A percentile compares a stretch with the other conserved stretches of the same genome.
Conservation (phyloP, 92 coral and sea anemone genomes). For the Pocillopora grandis region DNA sequence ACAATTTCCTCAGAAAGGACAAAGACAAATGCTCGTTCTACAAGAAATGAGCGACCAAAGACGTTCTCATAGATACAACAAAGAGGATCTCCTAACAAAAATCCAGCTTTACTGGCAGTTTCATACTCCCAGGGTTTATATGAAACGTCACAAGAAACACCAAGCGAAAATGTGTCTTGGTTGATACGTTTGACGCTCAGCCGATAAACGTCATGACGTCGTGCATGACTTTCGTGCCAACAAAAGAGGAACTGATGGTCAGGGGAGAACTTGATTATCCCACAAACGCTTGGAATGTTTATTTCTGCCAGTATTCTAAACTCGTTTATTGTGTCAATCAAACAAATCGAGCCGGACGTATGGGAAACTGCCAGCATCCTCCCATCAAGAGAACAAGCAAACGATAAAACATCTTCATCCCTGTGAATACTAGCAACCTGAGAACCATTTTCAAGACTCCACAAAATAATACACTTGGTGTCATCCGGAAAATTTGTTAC, state of each 20-base stretch:
- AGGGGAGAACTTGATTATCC: background rate
- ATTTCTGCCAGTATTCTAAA: conserved; percentile 5
- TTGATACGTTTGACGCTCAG: background rate
- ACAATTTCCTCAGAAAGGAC: background rate
- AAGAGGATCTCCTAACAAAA: conserved; percentile 11
- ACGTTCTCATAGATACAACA: background rate
- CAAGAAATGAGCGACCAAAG: background rate
- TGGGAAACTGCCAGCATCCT: conserved; percentile 24
- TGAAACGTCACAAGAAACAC: background rate
- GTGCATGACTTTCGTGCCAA: background rate
- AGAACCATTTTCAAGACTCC: conserved; percentile 38
- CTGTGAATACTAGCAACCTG: background rate
- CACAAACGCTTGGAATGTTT: background rate
- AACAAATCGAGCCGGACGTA: conserved; percentile 1
- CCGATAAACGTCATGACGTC: too few relatives aligned
- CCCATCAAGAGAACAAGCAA: conserved; percentile 26
- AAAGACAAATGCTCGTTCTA: background rate
- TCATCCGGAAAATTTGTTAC: conserved; percentile 12
- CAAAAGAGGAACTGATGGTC: background rate
- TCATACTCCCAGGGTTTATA: background rate
- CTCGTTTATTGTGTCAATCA: background rate
- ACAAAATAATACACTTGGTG: conserved; percentile 18
- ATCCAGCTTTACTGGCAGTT: background rate
- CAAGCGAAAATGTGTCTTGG: background rate
- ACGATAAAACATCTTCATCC: conserved; percentile 12